Conservation (phyloP, 2,888 invertebrate species). For the Apotomis turbidana region DNA sequence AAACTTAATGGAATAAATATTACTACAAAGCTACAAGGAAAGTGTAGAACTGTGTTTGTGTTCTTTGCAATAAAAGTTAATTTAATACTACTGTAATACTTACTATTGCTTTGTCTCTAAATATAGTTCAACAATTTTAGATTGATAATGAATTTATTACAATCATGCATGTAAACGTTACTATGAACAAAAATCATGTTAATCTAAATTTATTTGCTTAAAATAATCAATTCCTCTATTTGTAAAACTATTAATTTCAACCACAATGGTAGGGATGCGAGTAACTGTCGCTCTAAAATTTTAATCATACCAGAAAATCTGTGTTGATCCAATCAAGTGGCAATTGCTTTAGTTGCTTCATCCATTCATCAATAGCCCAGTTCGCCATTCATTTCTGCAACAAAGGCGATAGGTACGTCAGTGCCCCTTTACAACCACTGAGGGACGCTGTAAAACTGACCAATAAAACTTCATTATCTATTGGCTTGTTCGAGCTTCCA, state of each 20-base stretch:
- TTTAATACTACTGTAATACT: no score
- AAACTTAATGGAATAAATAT: no score
- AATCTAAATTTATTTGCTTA: no score
- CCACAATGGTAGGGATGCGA: neutral
- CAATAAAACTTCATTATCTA: conserved; percentile 84
- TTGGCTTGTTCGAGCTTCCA: conserved; percentile 80
- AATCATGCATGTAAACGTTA: no score
- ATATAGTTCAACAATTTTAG: no score
- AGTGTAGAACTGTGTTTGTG: no score
- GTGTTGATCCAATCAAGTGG: conserved; percentile 13
- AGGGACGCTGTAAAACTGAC: conserved; percentile 81
- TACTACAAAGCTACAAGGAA: no score
- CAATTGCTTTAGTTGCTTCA: conserved; percentile 2
- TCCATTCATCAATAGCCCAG: conserved; percentile 5
- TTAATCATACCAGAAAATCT: neutral
- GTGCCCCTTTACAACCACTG: conserved; percentile 71
- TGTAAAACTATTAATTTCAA: neutral
- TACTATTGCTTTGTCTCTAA: no score
- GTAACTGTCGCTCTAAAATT: neutral
- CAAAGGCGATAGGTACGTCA: conserved; percentile 53
- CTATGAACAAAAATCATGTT: no score
- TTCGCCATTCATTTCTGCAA: conserved; percentile 20
- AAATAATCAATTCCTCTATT: neutral
- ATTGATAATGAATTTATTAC: no score
- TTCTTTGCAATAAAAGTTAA: no score